Evolutionary conservation across 2,113 vertebrate genomes (phyloP).

Genomic region (Ammospiza nelsoni): DNA sequence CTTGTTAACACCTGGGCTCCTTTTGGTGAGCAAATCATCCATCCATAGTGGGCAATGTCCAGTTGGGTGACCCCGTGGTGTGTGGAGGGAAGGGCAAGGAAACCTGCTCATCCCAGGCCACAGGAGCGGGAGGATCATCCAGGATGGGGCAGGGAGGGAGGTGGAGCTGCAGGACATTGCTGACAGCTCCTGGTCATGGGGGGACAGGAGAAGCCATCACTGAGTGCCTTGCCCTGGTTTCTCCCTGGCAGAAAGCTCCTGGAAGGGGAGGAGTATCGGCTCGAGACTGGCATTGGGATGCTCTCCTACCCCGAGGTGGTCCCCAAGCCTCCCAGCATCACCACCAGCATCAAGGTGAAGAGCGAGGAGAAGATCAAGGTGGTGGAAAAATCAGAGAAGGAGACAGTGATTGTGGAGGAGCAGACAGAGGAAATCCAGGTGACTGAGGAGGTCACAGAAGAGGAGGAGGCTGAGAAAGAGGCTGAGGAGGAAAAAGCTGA

Average conservation of each 20-base stretch:
- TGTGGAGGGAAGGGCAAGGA: neutral
- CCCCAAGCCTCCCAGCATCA: slow-evolving; percentile 72
- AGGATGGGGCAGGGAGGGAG: neutral
- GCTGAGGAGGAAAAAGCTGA: slow-evolving; percentile 12
- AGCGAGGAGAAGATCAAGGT: slow-evolving; percentile 82
- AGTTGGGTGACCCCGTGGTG: fast-evolving
- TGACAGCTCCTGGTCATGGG: neutral
- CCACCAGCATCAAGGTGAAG: slow-evolving; percentile 84
- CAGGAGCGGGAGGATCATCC: neutral
- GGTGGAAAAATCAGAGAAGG: slow-evolving; percentile 86
- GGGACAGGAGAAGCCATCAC: neutral
- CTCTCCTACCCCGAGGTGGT: slow-evolving; percentile 81
- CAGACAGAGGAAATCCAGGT: slow-evolving; percentile 91
- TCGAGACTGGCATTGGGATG: slow-evolving; percentile 79
- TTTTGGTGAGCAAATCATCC: neutral
- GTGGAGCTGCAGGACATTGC: neutral
- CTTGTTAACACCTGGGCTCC: neutral
- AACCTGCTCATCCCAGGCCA: neutral
- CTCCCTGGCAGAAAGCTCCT: slow-evolving; percentile 84
- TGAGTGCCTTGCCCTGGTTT: neutral
- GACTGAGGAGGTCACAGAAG: slow-evolving; percentile 87
- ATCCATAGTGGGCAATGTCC: fast-evolving
- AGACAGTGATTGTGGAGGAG: slow-evolving; percentile 89
- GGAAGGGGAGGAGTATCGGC: slow-evolving; percentile 91
- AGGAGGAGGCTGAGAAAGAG: slow-evolving; percentile 63